These are phyloP conservation scores for Leptinotarsa haldemani DNA, from an alignment of 2,888 invertebrate genomes.

Conservation along the genomic window DNA sequence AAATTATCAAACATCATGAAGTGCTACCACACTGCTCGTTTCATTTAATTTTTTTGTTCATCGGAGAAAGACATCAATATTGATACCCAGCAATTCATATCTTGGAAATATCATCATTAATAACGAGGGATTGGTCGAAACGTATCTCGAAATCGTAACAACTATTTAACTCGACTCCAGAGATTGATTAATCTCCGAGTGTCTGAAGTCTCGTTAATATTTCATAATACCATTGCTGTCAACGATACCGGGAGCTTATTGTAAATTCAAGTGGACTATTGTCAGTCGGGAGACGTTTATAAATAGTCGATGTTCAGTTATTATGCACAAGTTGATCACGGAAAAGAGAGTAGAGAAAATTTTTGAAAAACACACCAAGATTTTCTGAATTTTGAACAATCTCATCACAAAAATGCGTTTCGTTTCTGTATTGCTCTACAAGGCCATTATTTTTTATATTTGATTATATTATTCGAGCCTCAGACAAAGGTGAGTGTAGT, in stretches of 20 bases:
- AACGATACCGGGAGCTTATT: conserved; percentile 42
- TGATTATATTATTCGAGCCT: no score
- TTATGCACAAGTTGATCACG: conserved; percentile 31
- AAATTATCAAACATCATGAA: no score
- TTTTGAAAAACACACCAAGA: no score
- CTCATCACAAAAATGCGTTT: no score
- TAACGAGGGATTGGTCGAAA: conserved; percentile 11
- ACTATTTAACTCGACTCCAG: conserved; percentile 43
- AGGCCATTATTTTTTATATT: no score
- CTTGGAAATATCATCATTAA: conserved; percentile 11
- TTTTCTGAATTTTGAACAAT: no score
- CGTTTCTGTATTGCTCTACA: no score
- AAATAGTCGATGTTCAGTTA: conserved; percentile 37
- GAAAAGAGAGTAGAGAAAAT: no score
- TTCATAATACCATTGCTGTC: conserved; percentile 43
- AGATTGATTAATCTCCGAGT: conserved; percentile 46
- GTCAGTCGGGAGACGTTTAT: conserved; percentile 36
- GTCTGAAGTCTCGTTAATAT: conserved; percentile 46
- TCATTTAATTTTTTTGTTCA: neutral
- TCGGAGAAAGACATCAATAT: conserved; percentile 17
- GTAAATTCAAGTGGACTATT: conserved; percentile 33
- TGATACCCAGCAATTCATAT: conserved; percentile 5
- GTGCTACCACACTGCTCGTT: neutral
- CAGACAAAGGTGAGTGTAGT: no score
- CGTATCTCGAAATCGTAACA: conserved; percentile 28